Evolutionary conservation across 2,113 vertebrate genomes (phyloP).

Genomic region (Dicerorhinus sumatrensis): DNA sequence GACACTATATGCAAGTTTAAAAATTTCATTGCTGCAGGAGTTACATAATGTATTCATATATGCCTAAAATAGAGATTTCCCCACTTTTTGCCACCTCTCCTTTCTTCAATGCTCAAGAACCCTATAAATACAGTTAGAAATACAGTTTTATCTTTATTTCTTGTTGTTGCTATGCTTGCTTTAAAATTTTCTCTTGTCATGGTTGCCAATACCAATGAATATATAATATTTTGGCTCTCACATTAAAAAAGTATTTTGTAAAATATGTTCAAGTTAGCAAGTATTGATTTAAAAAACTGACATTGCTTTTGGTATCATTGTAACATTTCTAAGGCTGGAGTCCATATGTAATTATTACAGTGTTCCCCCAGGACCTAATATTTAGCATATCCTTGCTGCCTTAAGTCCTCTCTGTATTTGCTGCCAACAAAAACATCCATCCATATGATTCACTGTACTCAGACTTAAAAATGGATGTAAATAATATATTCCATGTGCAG

Average conservation of each 20-base stretch:
- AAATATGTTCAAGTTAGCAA: neutral
- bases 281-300: conserved; percentile 16
- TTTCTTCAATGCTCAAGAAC: conserved; percentile 29
- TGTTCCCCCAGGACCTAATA: neutral
- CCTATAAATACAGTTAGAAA: conserved; percentile 19
- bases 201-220: neutral
- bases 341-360: neutral
- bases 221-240: conserved; percentile 16
- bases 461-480: conserved; percentile 8
- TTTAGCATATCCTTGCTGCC: conserved; percentile 22
- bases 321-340: neutral
- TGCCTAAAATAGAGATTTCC: conserved; percentile 63
- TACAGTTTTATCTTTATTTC: conserved; percentile 18
- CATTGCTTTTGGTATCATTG: neutral
- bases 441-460: neutral
- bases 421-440: conserved; percentile 43
- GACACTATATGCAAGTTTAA: conserved; percentile 49
- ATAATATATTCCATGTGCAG: neutral
- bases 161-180: conserved; percentile 22
- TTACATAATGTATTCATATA: conserved; percentile 68
- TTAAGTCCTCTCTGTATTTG: conserved; percentile 7
- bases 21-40: conserved; percentile 13
- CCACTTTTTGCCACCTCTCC: conserved; percentile 46
- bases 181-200: neutral
- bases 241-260: neutral